These are phyloP conservation scores for Anodontia alba DNA, from an alignment of 2,888 invertebrate genomes.

Conservation along the genomic window DNA sequence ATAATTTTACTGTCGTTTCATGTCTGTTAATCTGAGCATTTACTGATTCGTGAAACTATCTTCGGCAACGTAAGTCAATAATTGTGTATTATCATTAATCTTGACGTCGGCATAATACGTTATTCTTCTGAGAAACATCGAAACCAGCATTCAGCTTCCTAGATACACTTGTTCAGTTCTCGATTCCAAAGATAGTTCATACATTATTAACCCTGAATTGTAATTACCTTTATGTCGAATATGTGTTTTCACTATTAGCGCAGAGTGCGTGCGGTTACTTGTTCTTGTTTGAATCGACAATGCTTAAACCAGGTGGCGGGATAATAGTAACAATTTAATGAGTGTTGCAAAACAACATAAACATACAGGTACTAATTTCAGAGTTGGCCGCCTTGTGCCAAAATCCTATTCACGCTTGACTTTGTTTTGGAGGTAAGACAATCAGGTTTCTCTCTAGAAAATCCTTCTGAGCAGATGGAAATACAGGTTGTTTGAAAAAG, in stretches of 20 bases:
- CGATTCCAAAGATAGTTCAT: conserved; percentile 14
- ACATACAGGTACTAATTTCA: neutral
- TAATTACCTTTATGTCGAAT: conserved; percentile 2
- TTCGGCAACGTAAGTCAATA: no score
- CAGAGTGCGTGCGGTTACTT: conserved; percentile 12
- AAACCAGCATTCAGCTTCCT: neutral
- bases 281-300: conserved; percentile 1
- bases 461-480: no score
- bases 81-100: no score
- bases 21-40: no score
- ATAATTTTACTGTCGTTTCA: no score
- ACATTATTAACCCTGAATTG: neutral
- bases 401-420: no score
- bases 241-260: conserved; percentile 1
- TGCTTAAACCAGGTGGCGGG: neutral
- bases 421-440: no score
- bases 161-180: conserved; percentile 7
- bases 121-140: no score
- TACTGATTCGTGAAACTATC: no score
- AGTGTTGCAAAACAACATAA: neutral
- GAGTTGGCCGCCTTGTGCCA: conserved; percentile 1
- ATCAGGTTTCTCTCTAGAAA: no score
- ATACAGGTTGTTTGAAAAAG: no score
- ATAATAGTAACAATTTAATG: conserved; percentile 20
- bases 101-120: no score